phyloP scores from a whole-genome alignment of 1,140 invertebrate species.

The Brachionus sp. region DNA sequence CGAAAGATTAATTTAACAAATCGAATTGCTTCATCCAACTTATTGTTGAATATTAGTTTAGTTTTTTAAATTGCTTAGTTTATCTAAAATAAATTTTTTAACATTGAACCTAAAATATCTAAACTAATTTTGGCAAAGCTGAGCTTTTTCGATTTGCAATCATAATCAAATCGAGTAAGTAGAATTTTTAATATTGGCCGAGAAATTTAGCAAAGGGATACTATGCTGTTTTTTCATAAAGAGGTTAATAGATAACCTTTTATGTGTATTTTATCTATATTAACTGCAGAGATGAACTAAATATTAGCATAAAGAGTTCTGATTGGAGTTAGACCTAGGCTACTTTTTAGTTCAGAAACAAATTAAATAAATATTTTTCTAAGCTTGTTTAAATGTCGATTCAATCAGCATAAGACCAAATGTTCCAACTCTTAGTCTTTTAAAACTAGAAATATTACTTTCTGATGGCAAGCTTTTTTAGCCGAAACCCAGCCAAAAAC shows the following conservation, averaged over 20 bases:
- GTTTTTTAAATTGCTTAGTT: neutral
- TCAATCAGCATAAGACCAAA: slow-evolving; percentile 1
- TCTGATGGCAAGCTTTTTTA: neutral
- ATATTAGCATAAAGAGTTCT: neutral
- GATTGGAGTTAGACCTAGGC: neutral
- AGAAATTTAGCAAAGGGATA: neutral
- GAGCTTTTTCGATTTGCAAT: neutral
- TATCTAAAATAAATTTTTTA: neutral
- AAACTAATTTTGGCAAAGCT: neutral
- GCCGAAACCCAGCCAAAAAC: neutral
- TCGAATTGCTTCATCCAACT: neutral
- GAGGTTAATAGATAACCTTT: slow-evolving; percentile 1
- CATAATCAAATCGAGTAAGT: neutral
- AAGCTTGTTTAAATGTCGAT: neutral
- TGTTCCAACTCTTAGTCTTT: neutral
- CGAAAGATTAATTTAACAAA: neutral
- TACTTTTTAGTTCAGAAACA: neutral
- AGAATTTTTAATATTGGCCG: neutral
- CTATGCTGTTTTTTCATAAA: neutral
- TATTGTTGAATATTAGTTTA: neutral
- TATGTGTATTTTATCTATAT: neutral
- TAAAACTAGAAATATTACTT: neutral
- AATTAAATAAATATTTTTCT: slow-evolving; percentile 7
- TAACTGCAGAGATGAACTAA: neutral
- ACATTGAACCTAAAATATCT: neutral